Conservation (phyloP, 2,797 vertebrate species). For the Phrynocephalus vlangalii region DNA sequence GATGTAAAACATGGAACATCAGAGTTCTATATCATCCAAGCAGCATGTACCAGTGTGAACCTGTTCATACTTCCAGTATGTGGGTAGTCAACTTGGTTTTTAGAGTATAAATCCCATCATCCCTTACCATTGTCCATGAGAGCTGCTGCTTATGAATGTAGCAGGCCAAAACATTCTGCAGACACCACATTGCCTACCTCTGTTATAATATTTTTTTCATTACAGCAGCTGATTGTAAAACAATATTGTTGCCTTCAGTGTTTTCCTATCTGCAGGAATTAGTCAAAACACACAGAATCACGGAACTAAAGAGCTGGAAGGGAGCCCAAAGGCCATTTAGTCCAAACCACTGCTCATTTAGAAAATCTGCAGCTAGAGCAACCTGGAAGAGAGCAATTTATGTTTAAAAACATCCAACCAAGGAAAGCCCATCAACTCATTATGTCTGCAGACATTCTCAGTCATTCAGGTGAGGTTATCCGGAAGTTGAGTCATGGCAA, state of each 20-base stretch:
- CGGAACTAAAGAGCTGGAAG: not conserved
- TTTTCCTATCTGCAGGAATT: not conserved
- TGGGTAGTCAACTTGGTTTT: not conserved
- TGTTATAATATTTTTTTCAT: not conserved
- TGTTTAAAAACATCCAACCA: too few relatives aligned
- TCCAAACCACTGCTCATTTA: too few relatives aligned
- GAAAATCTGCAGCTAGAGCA: too few relatives aligned
- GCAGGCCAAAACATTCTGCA: not conserved
- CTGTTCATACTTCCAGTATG: not conserved
- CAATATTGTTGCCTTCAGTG: not conserved
- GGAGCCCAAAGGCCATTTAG: too few relatives aligned
- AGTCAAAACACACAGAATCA: not conserved
- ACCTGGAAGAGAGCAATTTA: too few relatives aligned
- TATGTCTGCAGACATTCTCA: too few relatives aligned
- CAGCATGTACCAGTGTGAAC: too few relatives aligned
- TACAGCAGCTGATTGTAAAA: not conserved
- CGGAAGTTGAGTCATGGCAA: too few relatives aligned
- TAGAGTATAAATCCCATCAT: not conserved
- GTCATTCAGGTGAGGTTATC: too few relatives aligned
- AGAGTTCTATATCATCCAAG: not conserved
- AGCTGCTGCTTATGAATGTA: not conserved
- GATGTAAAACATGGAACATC: not conserved
- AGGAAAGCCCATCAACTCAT: too few relatives aligned
- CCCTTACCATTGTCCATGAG: not conserved
- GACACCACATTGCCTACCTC: not conserved